Percentiles rank a stretch among this genome's conserved stretches.
Conservation (phyloP, 2,797 vertebrate species). For the Sciurus vulgaris region DNA sequence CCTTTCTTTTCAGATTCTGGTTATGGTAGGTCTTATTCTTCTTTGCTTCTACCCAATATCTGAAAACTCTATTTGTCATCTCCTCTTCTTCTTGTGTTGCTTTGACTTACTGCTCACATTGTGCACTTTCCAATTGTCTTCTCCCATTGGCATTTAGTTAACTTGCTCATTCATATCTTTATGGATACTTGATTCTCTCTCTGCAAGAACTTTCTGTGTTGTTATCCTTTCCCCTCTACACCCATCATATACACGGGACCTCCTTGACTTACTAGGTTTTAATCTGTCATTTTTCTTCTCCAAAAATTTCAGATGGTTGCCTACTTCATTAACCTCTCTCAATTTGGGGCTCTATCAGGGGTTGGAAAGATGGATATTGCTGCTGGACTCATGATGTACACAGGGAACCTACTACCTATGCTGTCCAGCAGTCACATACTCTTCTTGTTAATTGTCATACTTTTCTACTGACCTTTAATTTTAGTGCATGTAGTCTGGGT, state of each 20-base stretch:
- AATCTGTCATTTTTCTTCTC: not conserved
- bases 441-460: not conserved
- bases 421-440: not conserved
- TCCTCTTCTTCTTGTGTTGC: not conserved
- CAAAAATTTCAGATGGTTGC: not conserved
- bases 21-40: not conserved
- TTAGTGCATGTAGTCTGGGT: not conserved
- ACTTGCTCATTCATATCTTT: not conserved
- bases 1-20: slow-evolving; percentile 11
- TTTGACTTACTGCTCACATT: not conserved
- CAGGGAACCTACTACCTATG: not conserved
- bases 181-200: not conserved
- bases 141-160: not conserved
- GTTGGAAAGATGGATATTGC: not conserved
- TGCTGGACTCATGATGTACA: not conserved
- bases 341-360: not conserved
- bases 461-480: not conserved
- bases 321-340: not conserved
- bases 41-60: not conserved
- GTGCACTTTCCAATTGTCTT: not conserved
- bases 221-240: not conserved
- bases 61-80: not conserved
- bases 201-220: not conserved
- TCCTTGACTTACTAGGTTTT: not conserved
- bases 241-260: not conserved